Percentiles rank a stretch among this genome's conserved stretches.
Conservation (phyloP, 2,797 vertebrate species). For the Hemibagrus guttatus region DNA sequence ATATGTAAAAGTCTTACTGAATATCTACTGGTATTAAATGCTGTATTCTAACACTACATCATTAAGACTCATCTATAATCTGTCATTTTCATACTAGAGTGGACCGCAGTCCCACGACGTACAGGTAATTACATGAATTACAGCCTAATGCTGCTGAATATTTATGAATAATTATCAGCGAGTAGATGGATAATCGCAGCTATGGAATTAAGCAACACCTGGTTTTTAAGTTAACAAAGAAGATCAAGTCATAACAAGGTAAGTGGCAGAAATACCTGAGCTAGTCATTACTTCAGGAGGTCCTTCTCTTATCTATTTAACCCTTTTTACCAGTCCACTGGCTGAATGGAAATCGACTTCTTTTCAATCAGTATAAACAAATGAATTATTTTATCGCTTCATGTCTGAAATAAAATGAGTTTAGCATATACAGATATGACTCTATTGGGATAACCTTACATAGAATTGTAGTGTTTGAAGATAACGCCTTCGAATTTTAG, state of each 20-base stretch:
- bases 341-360: no score
- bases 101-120: neutral
- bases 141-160: constrained; percentile 4
- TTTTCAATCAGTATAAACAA: no score
- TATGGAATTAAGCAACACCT: neutral
- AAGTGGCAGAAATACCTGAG: neutral
- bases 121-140: constrained; percentile 3
- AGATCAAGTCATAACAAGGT: neutral
- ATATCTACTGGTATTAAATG: neutral
- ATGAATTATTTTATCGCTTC: no score
- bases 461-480: no score
- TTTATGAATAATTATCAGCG: constrained; percentile 10
- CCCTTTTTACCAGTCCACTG: no score
- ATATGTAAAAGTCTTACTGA: neutral
- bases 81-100: neutral
- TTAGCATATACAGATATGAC: no score
- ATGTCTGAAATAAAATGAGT: no score
- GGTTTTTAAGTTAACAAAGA: constrained; percentile 4
- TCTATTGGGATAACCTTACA: no score
- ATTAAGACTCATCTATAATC: neutral
- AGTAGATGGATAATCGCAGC: neutral
- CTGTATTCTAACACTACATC: neutral
- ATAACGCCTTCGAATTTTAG: no score
- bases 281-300: neutral
- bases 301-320: no score